Conservation (phyloP, 2,113 vertebrate species). For the Leptocoma aspasia region DNA sequence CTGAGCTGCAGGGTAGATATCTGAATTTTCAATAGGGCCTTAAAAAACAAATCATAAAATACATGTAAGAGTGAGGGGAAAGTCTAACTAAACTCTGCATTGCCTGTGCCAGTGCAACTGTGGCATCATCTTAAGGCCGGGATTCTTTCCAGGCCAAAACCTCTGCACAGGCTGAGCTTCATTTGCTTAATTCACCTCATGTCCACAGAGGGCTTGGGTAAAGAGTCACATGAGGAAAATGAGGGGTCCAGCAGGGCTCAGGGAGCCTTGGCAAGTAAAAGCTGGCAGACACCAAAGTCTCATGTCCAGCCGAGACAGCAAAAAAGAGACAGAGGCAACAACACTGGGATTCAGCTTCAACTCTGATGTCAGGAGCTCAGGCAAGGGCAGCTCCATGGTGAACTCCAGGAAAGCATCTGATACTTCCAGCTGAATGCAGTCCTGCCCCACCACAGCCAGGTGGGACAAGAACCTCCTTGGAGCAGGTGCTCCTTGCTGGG, state of each 20-base stretch:
- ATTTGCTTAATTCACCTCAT: neutral
- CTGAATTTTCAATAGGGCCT: fast-evolving
- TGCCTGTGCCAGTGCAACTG: neutral
- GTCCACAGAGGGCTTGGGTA: neutral
- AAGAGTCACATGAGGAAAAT: neutral
- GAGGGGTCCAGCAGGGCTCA: neutral
- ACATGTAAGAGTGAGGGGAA: fast-evolving
- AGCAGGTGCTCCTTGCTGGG: neutral
- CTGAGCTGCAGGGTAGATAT: neutral
- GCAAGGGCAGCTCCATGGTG: fast-evolving
- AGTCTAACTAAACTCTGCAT: neutral
- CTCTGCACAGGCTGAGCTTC: neutral
- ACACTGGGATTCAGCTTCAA: neutral
- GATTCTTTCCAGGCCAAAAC: neutral
- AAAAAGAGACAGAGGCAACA: neutral
- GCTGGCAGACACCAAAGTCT: neutral
- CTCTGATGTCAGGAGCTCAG: neutral
- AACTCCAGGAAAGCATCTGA: neutral
- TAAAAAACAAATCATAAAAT: neutral
- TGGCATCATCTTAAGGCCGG: neutral
- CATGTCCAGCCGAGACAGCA: neutral
- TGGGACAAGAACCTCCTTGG: neutral
- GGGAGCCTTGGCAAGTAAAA: neutral
- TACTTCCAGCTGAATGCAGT: neutral
- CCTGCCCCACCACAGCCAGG: neutral